Conservation (phyloP, 2,797 vertebrate genomes). For the Ataeniobius toweri region DNA sequence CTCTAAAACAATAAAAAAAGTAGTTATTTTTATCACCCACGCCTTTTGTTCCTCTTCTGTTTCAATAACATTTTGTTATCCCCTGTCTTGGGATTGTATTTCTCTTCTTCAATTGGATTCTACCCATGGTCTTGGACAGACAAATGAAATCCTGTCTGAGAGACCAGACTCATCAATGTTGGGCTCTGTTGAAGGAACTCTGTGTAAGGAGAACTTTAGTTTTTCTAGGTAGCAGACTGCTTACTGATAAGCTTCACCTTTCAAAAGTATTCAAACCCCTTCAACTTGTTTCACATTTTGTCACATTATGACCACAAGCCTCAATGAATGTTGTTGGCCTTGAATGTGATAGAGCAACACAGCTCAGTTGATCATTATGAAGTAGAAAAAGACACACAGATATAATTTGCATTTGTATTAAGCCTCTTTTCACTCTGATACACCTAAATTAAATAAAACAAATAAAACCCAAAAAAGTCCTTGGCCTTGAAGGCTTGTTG, state of each 20-base stretch:
- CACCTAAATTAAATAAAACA: background rate
- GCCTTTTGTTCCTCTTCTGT: slow-evolving; percentile 41
- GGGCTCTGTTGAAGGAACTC: slow-evolving; percentile 13
- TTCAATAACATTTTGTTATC: slow-evolving; percentile 40
- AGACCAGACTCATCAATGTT: slow-evolving; percentile 34
- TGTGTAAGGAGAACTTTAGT: slow-evolving; percentile 5
- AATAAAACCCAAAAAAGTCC: background rate
- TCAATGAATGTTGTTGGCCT: background rate
- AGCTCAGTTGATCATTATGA: too few relatives aligned
- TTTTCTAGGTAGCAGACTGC: background rate
- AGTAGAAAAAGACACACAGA: too few relatives aligned
- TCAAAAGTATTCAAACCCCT: background rate
- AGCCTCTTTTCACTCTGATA: background rate
- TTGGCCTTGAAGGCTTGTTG: background rate
- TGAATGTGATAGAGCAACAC: background rate
- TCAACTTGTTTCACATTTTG: background rate
- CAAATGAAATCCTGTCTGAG: slow-evolving; percentile 46
- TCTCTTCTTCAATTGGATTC: slow-evolving; percentile 34
- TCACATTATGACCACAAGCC: background rate
- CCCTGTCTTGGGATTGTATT: slow-evolving; percentile 40
- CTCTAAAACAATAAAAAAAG: slow-evolving; percentile 43
- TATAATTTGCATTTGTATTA: background rate
- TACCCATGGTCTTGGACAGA: slow-evolving; percentile 18
- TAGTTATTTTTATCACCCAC: background rate
- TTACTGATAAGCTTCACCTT: background rate